Conservation (phyloP, 2,113 vertebrate genomes). For the Sebastes schlegelii region DNA sequence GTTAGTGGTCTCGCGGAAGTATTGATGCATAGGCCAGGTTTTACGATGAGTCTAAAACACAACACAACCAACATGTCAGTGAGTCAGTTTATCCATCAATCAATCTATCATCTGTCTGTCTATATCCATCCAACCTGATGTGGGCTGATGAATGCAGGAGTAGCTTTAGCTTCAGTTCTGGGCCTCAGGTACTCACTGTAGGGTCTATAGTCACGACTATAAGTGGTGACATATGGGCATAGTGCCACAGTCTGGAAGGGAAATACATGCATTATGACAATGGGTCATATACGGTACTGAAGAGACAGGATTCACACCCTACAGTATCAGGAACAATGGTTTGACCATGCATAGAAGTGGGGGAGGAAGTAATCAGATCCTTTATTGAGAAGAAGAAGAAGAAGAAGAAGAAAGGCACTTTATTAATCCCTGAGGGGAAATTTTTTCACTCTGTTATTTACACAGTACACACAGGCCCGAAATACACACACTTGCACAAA, state of each 20-base stretch:
- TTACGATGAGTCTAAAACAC: constrained; percentile 21
- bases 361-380: not conserved
- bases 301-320: not conserved
- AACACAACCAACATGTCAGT: not conserved
- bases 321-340: not conserved
- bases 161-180: not conserved
- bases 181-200: not conserved
- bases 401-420: too few relatives aligned
- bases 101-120: not conserved
- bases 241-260: not conserved
- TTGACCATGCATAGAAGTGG: not conserved
- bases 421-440: too few relatives aligned
- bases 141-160: not conserved
- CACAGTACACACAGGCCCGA: too few relatives aligned
- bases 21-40: not conserved
- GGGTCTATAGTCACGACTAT: constrained; percentile 22
- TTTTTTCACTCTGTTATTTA: too few relatives aligned
- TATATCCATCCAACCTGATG: constrained; percentile 16
- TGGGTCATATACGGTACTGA: not conserved
- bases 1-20: constrained; percentile 30
- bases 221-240: constrained; percentile 34
- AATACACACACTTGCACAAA: too few relatives aligned
- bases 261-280: not conserved
- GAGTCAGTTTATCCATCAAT: not conserved
- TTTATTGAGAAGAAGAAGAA: not conserved